Conservation (phyloP, 2,797 vertebrate genomes). For the Smutsia gigantea region DNA sequence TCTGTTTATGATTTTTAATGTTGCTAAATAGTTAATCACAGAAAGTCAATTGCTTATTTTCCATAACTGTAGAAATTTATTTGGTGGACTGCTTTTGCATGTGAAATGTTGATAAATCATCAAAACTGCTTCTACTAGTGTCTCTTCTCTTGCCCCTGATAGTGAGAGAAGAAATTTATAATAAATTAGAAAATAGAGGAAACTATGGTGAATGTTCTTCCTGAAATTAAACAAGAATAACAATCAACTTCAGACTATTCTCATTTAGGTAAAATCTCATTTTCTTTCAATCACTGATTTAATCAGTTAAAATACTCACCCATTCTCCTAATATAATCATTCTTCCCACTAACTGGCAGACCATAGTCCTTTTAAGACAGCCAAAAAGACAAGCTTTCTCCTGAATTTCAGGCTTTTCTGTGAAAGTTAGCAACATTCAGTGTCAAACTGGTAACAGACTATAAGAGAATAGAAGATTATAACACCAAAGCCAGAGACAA, state of each 20-base stretch:
- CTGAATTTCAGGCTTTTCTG: constrained; percentile 9
- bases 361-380: neutral
- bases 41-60: constrained; percentile 29
- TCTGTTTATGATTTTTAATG: constrained; percentile 31
- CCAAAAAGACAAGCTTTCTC: constrained; percentile 9
- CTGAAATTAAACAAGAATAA: constrained; percentile 38
- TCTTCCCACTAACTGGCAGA: constrained; percentile 12
- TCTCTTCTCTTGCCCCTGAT: neutral
- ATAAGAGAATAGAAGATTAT: constrained; percentile 15
- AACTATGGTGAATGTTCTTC: neutral
- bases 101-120: constrained; percentile 42
- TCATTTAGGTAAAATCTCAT: constrained; percentile 2
- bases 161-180: constrained; percentile 21
- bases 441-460: neutral
- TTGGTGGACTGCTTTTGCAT: constrained; percentile 8
- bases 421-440: constrained; percentile 28
- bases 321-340: neutral
- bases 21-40: neutral
- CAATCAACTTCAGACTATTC: neutral
- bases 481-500: constrained; percentile 46
- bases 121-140: neutral
- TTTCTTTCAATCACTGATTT: constrained; percentile 36
- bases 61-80: constrained; percentile 13
- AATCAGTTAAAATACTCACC: constrained; percentile 56
- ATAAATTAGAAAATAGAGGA: constrained; percentile 12